These are phyloP conservation scores for Argynnis bischoffii DNA, from an alignment of 2,888 invertebrate species.

Conservation along the genomic window DNA sequence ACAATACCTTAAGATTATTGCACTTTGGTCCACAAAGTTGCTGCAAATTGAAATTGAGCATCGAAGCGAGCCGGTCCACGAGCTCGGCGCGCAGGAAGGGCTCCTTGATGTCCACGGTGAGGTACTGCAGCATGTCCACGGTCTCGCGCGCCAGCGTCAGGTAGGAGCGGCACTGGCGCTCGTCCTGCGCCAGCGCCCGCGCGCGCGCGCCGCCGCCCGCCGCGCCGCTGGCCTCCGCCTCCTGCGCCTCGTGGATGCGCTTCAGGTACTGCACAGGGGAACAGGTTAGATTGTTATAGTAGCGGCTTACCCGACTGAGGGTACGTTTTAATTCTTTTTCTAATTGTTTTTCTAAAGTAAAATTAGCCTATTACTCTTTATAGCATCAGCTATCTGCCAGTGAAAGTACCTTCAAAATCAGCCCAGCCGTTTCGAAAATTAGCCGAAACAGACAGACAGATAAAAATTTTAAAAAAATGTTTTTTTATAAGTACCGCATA, in stretches of 20 bases:
- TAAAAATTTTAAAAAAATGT: too few species aligned
- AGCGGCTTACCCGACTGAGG: too few species aligned
- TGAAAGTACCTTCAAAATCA: too few species aligned
- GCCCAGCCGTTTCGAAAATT: too few species aligned
- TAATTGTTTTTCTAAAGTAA: too few species aligned
- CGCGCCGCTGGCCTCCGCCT: slow-evolving; percentile 84
- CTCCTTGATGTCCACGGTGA: slow-evolving; percentile 96
- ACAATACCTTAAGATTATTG: slow-evolving; percentile 89
- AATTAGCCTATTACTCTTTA: too few species aligned
- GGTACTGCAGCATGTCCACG: slow-evolving; percentile 98
- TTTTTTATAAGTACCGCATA: too few species aligned
- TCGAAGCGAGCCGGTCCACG: slow-evolving; percentile 96
- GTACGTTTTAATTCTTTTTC: too few species aligned
- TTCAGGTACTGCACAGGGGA: slow-evolving; percentile 86
- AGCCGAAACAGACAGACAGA: too few species aligned
- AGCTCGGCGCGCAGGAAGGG: slow-evolving; percentile 97
- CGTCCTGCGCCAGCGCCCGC: slow-evolving; percentile 90
- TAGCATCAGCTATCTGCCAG: too few species aligned
- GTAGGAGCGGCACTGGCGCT: slow-evolving; percentile 92
- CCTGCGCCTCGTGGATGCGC: slow-evolving; percentile 94
- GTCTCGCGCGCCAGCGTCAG: slow-evolving; percentile 95
- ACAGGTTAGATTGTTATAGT: too few species aligned
- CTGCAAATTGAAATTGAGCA: slow-evolving; percentile 98
- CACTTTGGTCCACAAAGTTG: slow-evolving; percentile 98
- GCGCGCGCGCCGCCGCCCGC: slow-evolving; percentile 88